Evolutionary conservation across 1,140 invertebrate species (phyloP).

Genomic region (Ostrea edulis): DNA sequence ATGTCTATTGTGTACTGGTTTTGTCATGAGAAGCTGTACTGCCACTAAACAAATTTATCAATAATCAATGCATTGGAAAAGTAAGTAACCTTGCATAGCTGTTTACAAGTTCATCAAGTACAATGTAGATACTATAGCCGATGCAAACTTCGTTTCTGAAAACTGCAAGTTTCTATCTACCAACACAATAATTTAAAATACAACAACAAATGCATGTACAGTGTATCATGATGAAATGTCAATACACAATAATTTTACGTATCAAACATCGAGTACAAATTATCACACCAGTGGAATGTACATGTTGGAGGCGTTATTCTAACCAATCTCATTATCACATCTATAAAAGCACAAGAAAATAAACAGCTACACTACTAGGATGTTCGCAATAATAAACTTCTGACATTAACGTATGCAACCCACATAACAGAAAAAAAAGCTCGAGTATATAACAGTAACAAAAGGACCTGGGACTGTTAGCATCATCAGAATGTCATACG

Average conservation of each 20-base stretch:
- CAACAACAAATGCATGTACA: slow-evolving; percentile 1
- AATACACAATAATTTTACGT: background rate
- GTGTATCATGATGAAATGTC: background rate
- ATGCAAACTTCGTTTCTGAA: background rate
- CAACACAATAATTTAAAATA: background rate
- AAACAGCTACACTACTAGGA: background rate
- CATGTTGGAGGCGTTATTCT: background rate
- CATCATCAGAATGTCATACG: background rate
- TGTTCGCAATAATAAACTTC: background rate
- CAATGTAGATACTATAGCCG: background rate
- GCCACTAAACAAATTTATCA: background rate
- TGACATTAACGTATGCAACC: background rate
- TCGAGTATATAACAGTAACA: background rate
- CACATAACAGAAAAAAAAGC: background rate
- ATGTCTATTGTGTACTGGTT: too few species aligned
- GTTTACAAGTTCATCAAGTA: background rate
- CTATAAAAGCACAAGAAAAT: background rate
- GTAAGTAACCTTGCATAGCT: background rate
- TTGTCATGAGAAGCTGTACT: too few species aligned
- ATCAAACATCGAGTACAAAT: background rate
- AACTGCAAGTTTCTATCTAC: background rate
- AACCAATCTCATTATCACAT: background rate
- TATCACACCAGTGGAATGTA: slow-evolving; percentile 22
- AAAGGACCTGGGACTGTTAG: background rate
- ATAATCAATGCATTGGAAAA: background rate